These are phyloP conservation scores for Moxostoma hubbsi DNA, from an alignment of 2,797 vertebrate species.

Conservation along the genomic window DNA sequence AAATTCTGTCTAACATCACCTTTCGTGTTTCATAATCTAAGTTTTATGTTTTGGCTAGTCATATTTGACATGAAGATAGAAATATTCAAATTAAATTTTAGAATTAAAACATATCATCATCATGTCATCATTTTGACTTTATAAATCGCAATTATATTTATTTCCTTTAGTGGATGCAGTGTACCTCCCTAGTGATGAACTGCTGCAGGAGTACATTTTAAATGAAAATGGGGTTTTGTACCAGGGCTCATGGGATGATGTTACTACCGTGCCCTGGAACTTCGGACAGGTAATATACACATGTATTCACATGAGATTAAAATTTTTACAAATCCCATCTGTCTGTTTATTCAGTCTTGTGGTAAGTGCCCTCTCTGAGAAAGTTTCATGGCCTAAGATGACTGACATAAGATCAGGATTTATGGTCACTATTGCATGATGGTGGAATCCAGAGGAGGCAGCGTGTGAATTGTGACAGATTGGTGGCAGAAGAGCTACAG, in stretches of 20 bases:
- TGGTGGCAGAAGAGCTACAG: conserved; percentile 53
- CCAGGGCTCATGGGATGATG: conserved; percentile 77
- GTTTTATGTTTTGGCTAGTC: too few species aligned
- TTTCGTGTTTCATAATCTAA: too few species aligned
- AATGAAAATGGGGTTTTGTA: conserved; percentile 87
- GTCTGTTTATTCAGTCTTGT: conserved; percentile 11
- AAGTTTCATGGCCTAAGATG: conserved; percentile 24
- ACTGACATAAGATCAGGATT: conserved; percentile 38
- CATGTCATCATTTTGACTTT: too few species aligned
- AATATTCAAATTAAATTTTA: too few species aligned
- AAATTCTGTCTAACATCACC: too few species aligned
- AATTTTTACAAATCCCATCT: not conserved
- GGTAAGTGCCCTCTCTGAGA: conserved; percentile 23
- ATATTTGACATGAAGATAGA: too few species aligned
- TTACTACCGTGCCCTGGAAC: conserved; percentile 79
- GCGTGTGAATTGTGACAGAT: conserved; percentile 69
- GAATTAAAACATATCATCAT: too few species aligned
- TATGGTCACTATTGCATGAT: conserved; percentile 44
- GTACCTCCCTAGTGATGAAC: conserved; percentile 80
- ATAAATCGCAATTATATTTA: not conserved
- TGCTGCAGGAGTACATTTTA: conserved; percentile 85
- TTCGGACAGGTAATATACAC: conserved; percentile 83
- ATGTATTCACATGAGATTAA: conserved; percentile 10
- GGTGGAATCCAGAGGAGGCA: conserved; percentile 49
- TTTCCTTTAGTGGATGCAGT: conserved; percentile 80